Evolutionary conservation across 2,888 invertebrate species (phyloP), one percentile per base, ranked within the genome.

Genomic region (Mesorhabditis spiculigera): DNA sequence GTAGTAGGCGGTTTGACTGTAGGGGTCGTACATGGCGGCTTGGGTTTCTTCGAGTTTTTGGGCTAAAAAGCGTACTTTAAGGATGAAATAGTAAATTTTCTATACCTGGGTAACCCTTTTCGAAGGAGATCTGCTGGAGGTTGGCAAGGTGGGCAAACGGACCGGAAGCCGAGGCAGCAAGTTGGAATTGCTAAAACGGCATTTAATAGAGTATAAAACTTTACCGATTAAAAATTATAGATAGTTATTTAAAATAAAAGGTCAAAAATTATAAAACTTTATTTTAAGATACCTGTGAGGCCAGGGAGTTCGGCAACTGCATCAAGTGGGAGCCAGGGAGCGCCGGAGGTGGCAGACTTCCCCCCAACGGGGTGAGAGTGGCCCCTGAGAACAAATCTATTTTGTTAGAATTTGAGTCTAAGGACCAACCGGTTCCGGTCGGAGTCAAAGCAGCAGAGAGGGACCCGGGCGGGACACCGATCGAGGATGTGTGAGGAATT

Each of bases 321-420:
- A 50, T 50, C n/a, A 50, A n/a, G n/a, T 50, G 58, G n/a, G 58
- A 50, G 58, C 10, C n/a, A 50, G 58, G n/a, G 58, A 50, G 58
- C n/a, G 10, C 58, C n/a, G 58, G 58, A 13, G 58, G 58, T 13
- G 58, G 58, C 58, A 50, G n/a, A 13, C 10, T 13, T 13, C 10
- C 58, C 10, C 58, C 58, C 58, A 50, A n/a, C n/a, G 58, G 58
- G 58, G 58, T 50, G 10, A 50, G 58, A 1, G 58, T 50, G 8
- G 58, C 58, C 58, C 58, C 58, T 50, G 58, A n/a, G n/a, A 50
- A 50, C 10, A 13, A 10, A 10, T 50, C n/a, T 50, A 13, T 10
- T 50, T 50, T 50, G n/a, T n/a, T 50, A 50, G 8, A 3, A 50
- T n/a, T 13, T 13, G n/a, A 13, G 10, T 50, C 58, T n/a, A 50